phyloP scores from a whole-genome alignment of 2,888 invertebrate genomes.

The Pecten maximus region DNA sequence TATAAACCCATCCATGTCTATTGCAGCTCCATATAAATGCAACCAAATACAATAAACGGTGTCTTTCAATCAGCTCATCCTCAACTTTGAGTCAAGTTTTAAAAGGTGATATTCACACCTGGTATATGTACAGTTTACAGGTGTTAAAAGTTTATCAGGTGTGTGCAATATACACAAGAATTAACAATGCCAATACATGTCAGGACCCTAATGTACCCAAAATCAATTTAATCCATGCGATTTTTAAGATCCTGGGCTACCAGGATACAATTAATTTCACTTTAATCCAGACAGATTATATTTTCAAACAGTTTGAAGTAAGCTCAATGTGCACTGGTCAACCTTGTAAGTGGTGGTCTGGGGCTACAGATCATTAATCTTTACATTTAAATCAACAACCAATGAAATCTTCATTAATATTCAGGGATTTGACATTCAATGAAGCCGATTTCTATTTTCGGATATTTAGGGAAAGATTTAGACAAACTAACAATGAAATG shows the following conservation, averaged over 20 bases:
- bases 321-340: not conserved
- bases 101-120: not conserved
- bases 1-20: too few species aligned
- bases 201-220: not conserved
- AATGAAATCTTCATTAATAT: not conserved
- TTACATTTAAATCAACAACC: not conserved
- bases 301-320: not conserved
- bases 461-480: constrained; percentile 11
- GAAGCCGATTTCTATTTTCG: constrained; percentile 22
- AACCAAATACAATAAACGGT: too few species aligned
- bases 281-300: constrained; percentile 17
- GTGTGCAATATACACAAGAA: not conserved
- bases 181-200: not conserved
- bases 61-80: too few species aligned
- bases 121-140: not conserved
- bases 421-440: not conserved
- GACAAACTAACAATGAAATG: not conserved
- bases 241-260: not conserved
- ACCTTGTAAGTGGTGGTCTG: not conserved
- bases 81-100: too few species aligned
- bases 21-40: too few species aligned
- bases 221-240: not conserved
- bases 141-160: not conserved
- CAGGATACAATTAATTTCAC: not conserved
- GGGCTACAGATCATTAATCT: not conserved